These are phyloP conservation scores for Callorhinus ursinus DNA, from an alignment of 2,113 vertebrate genomes.

Conservation along the genomic window DNA sequence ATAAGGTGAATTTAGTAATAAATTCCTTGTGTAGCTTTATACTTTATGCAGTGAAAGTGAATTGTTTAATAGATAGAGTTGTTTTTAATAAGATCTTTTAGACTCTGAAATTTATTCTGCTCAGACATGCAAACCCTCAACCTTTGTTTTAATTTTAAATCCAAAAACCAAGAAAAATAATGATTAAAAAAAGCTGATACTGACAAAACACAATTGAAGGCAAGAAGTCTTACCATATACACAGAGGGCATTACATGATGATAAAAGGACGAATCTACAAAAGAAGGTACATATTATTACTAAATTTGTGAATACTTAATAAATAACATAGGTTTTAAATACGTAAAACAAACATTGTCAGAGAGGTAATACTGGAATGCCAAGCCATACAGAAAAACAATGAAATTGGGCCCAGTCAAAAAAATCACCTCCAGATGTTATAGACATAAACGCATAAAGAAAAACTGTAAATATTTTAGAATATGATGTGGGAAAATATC, in stretches of 20 bases:
- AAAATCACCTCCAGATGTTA: neutral
- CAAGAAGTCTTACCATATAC: neutral
- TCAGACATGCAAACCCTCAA: neutral
- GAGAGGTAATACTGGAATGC: neutral
- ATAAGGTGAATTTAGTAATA: neutral
- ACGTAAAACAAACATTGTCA: neutral
- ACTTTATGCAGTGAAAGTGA: neutral
- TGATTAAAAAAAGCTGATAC: neutral
- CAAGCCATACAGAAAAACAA: neutral
- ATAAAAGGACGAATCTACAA: neutral
- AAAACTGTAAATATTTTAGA: neutral
- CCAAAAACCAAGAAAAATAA: neutral
- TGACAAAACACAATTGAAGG: neutral
- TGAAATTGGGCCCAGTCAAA: neutral
- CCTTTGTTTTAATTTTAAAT: neutral
- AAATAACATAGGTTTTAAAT: neutral
- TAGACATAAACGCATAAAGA: neutral
- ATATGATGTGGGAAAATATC: neutral
- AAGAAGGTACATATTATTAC: neutral
- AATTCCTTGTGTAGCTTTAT: neutral
- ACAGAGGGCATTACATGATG: neutral
- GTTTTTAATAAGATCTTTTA: neutral
- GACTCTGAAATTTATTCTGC: neutral
- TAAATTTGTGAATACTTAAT: neutral
- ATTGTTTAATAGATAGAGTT: neutral